Percentiles rank a stretch among this genome's conserved stretches.
These are phyloP conservation scores for Chionis minor DNA, from an alignment of 2,113 vertebrate genomes.

Conservation along the genomic window DNA sequence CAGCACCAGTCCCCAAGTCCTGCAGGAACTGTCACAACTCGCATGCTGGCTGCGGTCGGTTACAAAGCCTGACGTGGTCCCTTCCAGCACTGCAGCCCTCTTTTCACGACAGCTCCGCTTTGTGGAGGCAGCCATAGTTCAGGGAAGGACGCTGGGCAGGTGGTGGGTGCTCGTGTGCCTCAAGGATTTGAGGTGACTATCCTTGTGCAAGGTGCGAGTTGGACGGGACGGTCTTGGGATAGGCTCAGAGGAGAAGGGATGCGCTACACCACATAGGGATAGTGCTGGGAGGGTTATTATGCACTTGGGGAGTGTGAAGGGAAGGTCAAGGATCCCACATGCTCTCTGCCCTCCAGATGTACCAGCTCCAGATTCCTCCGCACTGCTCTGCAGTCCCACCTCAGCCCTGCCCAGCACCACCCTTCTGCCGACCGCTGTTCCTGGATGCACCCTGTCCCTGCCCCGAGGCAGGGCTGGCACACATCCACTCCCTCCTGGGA, in stretches of 20 bases:
- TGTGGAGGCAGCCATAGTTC: not conserved
- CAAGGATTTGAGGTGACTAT: not conserved
- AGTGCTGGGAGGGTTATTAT: not conserved
- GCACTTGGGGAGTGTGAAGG: not conserved
- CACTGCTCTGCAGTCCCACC: not conserved
- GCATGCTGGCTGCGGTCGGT: not conserved
- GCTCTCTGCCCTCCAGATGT: not conserved
- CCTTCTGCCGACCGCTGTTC: not conserved
- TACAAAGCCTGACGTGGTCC: not conserved
- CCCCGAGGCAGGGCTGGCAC: not conserved
- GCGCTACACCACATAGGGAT: rapidly evolving
- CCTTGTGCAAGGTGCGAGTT: not conserved
- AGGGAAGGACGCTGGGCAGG: not conserved
- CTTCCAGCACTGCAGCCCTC: not conserved
- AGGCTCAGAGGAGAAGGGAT: not conserved
- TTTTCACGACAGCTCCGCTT: no score
- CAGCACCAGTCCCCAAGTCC: not conserved
- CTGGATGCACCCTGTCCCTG: not conserved
- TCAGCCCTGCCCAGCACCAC: not conserved
- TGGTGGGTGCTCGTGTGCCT: not conserved
- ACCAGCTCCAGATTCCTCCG: not conserved
- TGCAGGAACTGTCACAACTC: not conserved
- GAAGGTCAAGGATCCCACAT: not conserved
- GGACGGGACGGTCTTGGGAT: not conserved
- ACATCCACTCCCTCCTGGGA: not conserved